Percentiles rank a stretch among this genome's conserved stretches.
Evolutionary conservation across 1,140 invertebrate species (phyloP).

Genomic region (Drosophila varians): DNA sequence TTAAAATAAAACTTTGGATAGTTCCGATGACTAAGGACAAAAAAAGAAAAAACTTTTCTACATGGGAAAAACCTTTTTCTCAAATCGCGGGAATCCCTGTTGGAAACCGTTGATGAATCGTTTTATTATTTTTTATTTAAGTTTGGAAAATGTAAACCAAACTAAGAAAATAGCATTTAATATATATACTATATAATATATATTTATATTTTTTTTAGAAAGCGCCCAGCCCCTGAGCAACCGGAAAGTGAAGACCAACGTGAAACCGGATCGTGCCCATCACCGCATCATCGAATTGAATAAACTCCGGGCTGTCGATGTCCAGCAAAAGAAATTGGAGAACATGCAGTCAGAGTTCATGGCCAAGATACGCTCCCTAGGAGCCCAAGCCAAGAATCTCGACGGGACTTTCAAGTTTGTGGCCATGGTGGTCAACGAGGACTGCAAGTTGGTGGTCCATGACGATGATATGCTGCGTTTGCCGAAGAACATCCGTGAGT

Average conservation of each 20-base stretch:
- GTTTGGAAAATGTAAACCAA: too few species aligned
- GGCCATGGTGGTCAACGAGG: slow-evolving; percentile 28
- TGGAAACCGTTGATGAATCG: too few species aligned
- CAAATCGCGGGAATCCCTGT: too few species aligned
- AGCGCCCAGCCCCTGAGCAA: not conserved
- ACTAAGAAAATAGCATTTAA: too few species aligned
- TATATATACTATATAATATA: too few species aligned
- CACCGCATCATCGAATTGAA: not conserved
- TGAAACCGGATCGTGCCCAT: not conserved
- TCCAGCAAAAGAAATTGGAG: slow-evolving; percentile 31
- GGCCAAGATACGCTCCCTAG: slow-evolving; percentile 10
- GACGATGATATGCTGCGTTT: slow-evolving; percentile 35
- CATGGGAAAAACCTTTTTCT: too few species aligned
- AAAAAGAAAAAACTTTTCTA: too few species aligned
- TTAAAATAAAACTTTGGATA: too few species aligned
- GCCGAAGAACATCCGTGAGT: slow-evolving; percentile 59
- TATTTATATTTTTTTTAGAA: not conserved
- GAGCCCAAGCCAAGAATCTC: not conserved
- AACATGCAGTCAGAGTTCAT: slow-evolving; percentile 50
- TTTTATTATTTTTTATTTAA: too few species aligned
- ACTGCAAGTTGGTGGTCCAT: slow-evolving; percentile 39
- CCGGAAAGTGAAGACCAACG: not conserved
- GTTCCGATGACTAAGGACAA: too few species aligned
- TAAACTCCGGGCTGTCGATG: not conserved
- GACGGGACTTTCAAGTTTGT: slow-evolving; percentile 49